Evolutionary conservation across 2,113 vertebrate species (phyloP).

Genomic region (Aramus guarauna): DNA sequence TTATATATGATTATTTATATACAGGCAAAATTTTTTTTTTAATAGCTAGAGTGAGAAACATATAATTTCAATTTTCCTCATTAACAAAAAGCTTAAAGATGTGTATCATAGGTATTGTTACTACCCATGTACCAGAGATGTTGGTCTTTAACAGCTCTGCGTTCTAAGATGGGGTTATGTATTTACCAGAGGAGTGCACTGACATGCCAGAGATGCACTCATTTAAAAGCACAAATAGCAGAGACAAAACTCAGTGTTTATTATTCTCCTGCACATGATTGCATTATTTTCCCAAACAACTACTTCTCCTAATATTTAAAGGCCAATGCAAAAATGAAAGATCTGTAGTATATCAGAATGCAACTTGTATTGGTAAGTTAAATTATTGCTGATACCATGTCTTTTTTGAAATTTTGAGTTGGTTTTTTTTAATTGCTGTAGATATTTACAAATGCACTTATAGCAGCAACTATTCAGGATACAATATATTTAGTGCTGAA

Average conservation of each 20-base stretch:
- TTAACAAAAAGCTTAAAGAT: not conserved
- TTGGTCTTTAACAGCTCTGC: not conserved
- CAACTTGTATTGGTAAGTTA: not conserved
- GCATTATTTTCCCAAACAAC: not conserved
- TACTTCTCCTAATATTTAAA: not conserved
- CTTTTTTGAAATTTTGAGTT: not conserved
- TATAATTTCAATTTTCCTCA: not conserved
- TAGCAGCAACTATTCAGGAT: not conserved
- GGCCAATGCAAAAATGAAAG: not conserved
- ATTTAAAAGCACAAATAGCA: not conserved
- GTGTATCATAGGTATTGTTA: not conserved
- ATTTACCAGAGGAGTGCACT: not conserved
- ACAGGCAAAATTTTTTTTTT: not conserved
- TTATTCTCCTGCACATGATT: not conserved
- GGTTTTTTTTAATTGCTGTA: not conserved
- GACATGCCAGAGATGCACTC: not conserved
- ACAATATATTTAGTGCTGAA: not conserved
- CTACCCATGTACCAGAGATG: not conserved
- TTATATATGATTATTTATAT: not conserved
- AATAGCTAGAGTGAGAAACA: not conserved
- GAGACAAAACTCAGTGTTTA: not conserved
- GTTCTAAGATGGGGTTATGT: not conserved
- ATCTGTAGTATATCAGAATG: not conserved
- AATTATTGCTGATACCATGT: not conserved
- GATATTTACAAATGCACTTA: not conserved